Percentiles rank a stretch among this genome's conserved stretches.
Evolutionary conservation across 2,113 vertebrate species (phyloP).

Genomic region (Procapra przewalskii): DNA sequence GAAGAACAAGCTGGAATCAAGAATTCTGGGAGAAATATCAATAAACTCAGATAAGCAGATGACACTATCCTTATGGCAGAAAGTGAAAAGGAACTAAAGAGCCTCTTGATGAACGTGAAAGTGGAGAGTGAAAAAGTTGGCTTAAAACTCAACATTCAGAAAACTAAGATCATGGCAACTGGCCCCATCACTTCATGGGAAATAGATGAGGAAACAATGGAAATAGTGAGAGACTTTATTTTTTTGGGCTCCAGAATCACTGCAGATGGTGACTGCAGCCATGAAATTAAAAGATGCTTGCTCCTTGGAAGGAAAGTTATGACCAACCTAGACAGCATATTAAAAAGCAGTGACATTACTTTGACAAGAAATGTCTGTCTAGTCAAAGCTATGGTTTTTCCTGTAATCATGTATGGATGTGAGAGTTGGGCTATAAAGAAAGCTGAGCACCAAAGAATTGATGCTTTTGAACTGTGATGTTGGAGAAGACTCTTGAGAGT

Average conservation of each 20-base stretch:
- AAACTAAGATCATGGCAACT: not conserved
- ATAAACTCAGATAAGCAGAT: not conserved
- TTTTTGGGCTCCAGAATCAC: not conserved
- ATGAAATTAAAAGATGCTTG: not conserved
- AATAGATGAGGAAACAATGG: not conserved
- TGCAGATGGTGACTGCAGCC: not conserved
- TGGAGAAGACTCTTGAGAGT: not conserved
- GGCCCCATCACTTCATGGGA: not conserved
- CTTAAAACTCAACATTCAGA: not conserved
- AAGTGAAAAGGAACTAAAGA: not conserved
- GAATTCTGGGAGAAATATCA: not conserved
- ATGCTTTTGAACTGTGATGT: not conserved
- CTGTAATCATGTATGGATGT: not conserved
- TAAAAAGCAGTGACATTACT: not conserved
- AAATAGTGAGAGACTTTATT: not conserved
- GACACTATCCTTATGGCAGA: not conserved
- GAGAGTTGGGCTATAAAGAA: not conserved
- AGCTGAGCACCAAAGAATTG: not conserved
- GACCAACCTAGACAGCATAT: not conserved
- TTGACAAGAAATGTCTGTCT: not conserved
- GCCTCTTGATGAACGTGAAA: not conserved
- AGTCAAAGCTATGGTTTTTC: not conserved
- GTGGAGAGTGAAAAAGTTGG: not conserved
- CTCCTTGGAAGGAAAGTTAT: not conserved
- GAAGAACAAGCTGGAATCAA: not conserved